These are phyloP conservation scores for Vannuccia rotundouncinata DNA, from an alignment of 2,888 invertebrate genomes.

Conservation along the genomic window DNA sequence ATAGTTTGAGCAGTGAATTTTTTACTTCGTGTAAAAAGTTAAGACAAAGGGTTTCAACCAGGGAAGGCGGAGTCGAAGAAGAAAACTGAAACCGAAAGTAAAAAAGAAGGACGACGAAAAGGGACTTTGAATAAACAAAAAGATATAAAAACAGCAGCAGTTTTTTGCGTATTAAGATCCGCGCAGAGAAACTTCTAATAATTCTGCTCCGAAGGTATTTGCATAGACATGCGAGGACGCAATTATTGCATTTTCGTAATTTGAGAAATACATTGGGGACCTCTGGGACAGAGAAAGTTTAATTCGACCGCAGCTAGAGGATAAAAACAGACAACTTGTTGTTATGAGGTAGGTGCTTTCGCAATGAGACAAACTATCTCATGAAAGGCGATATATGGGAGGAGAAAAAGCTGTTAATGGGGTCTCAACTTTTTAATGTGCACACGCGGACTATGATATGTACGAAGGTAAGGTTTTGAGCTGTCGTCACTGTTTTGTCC, in stretches of 20 bases:
- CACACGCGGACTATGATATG: neutral
- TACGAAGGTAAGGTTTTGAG: too few relatives aligned
- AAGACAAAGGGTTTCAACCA: neutral
- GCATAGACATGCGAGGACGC: neutral
- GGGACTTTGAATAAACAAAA: neutral
- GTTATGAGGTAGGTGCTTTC: neutral
- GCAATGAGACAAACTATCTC: neutral
- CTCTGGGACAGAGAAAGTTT: neutral
- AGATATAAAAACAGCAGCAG: neutral
- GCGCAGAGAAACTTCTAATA: neutral
- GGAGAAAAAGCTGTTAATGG: conserved; percentile 15
- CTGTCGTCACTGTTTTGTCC: too few relatives aligned
- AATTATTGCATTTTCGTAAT: neutral
- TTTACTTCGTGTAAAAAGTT: neutral
- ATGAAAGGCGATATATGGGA: neutral
- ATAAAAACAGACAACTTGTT: neutral
- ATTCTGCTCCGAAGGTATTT: neutral
- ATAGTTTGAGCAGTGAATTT: too few relatives aligned
- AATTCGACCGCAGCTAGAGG: conserved; percentile 9
- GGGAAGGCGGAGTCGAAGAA: neutral
- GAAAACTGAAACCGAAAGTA: neutral
- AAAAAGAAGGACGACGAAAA: neutral
- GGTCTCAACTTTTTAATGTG: neutral
- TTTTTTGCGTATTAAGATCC: neutral
- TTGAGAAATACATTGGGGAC: neutral